Evolutionary conservation across 2,888 invertebrate genomes (phyloP), one percentile per base, ranked within the genome.

Genomic region (Isotomurus palustris): DNA sequence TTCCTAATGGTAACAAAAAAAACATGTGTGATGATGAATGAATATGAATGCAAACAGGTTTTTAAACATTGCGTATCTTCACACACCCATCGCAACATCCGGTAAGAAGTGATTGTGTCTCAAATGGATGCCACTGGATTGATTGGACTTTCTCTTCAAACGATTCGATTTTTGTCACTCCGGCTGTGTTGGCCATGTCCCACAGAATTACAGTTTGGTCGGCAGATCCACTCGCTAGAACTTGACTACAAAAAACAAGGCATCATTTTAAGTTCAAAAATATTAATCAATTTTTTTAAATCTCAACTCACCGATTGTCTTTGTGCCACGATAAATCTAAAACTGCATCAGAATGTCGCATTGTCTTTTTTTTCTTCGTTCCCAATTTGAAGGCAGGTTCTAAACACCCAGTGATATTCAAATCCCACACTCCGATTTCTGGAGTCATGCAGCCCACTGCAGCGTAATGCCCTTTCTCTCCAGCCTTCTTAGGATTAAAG

Each of bases 341-440:
- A 0, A 97, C 93, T 21, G 96, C 92, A 75, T 93, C 91, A 58
- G 80, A 86, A 74, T 96, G 96, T 0, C 93, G 92, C 36, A 62
- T 47, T 19, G 71, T 71, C 66, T 84, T 83, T 72, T 84, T 86
- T 2, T 83, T 82, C 70, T 84, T 86, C 62, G 81, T 81, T 5
- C 89, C 88, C 25, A 97, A 79, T 69, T 83, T 85, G 73, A 87
- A 88, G 0, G 87, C 86, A 1, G 97, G 93, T 73, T 93, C 92
- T 38, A 95, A 78, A 57, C 87, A 86, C 74, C 96, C 91, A 66
- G 95, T 85, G 58, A 97, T 81, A 76, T 97, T 96, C 41, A 97
- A 76, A 76, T 97, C 95, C 95, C 96, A 99, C n/a, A 97, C 84
- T 71, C 92, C 88, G 56, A 97, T 94, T 40, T 88, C 82, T 0